Percentiles rank a stretch among this genome's conserved stretches.
These are phyloP conservation scores for Drosophila trapezifrons DNA, from an alignment of 1,140 invertebrate species.

Conservation along the genomic window DNA sequence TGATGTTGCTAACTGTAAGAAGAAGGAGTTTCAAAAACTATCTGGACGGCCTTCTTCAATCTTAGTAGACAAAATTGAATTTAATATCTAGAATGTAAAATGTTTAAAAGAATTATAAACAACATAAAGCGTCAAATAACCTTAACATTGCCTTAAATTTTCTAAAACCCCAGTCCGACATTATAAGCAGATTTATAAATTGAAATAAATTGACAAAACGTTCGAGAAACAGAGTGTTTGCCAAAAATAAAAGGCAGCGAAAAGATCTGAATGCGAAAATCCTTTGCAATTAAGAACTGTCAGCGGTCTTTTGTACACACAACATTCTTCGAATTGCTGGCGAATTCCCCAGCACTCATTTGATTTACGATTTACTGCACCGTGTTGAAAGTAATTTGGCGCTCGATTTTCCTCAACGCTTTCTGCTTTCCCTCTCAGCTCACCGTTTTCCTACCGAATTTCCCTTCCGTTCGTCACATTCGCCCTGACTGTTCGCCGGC, in stretches of 20 bases:
- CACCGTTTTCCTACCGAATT: conserved; percentile 20
- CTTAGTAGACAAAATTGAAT: no score
- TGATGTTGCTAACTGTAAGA: no score
- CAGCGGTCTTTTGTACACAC: conserved; percentile 78
- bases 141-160: neutral
- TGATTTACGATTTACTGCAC: conserved; percentile 64
- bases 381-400: conserved; percentile 79
- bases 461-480: conserved; percentile 36
- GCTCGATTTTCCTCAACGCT: conserved; percentile 52
- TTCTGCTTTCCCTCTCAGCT: conserved; percentile 8
- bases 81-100: neutral
- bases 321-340: conserved; percentile 65
- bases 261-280: conserved; percentile 48
- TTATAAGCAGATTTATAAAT: conserved; percentile 1
- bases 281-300: conserved; percentile 80
- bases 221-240: conserved; percentile 10
- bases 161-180: neutral
- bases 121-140: no score
- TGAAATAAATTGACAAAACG: conserved; percentile 22
- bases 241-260: conserved; percentile 21
- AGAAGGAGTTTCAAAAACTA: no score
- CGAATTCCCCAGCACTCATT: conserved; percentile 68
- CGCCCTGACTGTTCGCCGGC: conserved; percentile 35
- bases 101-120: neutral
- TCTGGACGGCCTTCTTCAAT: neutral